Evolutionary conservation across 2,797 vertebrate species (phyloP), one percentile per base, ranked within the genome.

Genomic region (Scolopax rusticola): DNA sequence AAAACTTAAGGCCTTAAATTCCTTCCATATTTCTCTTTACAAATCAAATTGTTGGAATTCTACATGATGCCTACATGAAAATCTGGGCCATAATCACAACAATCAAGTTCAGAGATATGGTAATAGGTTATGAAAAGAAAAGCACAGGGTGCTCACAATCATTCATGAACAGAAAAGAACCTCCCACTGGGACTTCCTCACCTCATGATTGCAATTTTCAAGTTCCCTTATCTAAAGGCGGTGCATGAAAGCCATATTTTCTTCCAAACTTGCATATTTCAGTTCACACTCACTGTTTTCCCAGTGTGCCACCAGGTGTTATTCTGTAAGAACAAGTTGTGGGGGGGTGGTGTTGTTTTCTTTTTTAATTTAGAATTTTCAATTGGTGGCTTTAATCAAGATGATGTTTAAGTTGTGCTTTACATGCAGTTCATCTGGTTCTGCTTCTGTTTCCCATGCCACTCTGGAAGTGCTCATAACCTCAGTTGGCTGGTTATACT

Each of bases 121-220:
- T 85, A 95, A 90, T 74, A 92, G 48, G 57, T 87, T 88, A 77
- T 14, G 75, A 94, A 69, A 40, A 89, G 38, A 84, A 93, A 93
- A 83, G 86, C 57, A 90, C 56, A 82, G 48, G 81, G 81, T 95
- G 63, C 68, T 89, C 75, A 77, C 3, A 47, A 91, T 90, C 86
- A 93, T 61, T 96, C 93, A 89, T 4, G 75, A 96, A 81, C n/a
- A 77, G 73, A 96, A 89, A 76, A 93, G 87, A 81, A 89, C 8
- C 45, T 95, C 93, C 78, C 41, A 68, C 93, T 83, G 95, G 25
- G 93, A 85, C 79, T 64, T 93, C 71, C 64, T 87, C 53, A 57
- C 60, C 48, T 93, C 78, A 20, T 93, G 84, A 93, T 43, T 93
- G 78, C 84, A 87, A 57, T 82, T 92, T 96, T 68, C 70, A 70